phyloP scores from a whole-genome alignment of 1,140 invertebrate genomes.

The Lepidurus apus region DNA sequence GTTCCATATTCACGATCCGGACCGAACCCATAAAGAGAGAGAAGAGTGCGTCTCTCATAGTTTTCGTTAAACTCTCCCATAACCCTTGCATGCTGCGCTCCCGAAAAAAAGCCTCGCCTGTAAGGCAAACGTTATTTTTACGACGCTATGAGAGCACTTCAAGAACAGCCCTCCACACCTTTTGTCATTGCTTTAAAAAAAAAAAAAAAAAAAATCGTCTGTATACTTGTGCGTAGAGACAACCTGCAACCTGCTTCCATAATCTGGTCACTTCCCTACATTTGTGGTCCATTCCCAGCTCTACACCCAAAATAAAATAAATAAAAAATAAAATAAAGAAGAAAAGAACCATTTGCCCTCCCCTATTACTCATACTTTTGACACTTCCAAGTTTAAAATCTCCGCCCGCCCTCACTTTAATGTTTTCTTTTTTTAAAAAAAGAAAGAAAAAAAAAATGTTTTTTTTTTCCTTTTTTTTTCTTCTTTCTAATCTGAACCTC shows the following conservation, averaged over 20 bases:
- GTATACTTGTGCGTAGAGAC: too few species aligned
- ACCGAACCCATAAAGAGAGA: background rate
- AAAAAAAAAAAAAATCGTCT: background rate
- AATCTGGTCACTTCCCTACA: background rate
- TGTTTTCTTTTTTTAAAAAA: too few species aligned
- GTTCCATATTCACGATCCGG: slow-evolving; percentile 21
- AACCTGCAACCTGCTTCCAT: background rate
- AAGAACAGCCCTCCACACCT: slow-evolving; percentile 15
- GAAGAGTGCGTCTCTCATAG: background rate
- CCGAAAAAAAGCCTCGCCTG: background rate
- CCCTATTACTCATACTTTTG: slow-evolving; percentile 11
- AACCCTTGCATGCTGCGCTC: slow-evolving; percentile 17
- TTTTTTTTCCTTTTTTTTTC: background rate
- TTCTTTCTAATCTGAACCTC: background rate
- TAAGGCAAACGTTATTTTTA: slow-evolving; percentile 9
- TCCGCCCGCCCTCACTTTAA: background rate
- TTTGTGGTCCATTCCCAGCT: background rate
- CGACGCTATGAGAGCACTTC: background rate
- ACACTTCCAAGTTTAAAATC: slow-evolving; percentile 5
- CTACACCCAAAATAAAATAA: too few species aligned
- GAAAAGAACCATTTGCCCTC: background rate
- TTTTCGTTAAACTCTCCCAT: slow-evolving; percentile 22
- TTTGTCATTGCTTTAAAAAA: background rate
- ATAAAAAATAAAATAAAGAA: too few species aligned
- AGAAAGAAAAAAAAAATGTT: too few species aligned